These are phyloP conservation scores for Selenia dentaria DNA, from an alignment of 2,888 invertebrate genomes.

Conservation along the genomic window DNA sequence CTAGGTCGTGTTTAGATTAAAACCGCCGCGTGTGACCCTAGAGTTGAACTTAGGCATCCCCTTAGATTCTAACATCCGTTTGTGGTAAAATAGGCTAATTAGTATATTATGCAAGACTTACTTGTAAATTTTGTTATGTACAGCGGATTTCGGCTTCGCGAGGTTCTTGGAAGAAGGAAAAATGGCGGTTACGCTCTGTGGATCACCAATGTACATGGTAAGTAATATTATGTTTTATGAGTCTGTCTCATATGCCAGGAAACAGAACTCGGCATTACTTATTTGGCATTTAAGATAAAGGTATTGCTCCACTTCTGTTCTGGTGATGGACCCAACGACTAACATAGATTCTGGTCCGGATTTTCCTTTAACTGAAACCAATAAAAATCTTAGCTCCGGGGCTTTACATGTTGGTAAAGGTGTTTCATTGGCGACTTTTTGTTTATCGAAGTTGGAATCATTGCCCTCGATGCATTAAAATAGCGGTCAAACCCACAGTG, in stretches of 20 bases:
- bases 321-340: too few relatives aligned
- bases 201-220: constrained; percentile 99
- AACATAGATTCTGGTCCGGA: too few relatives aligned
- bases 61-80: not conserved
- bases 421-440: too few relatives aligned
- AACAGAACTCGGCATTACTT: too few relatives aligned
- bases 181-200: constrained; percentile 99
- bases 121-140: constrained; percentile 45
- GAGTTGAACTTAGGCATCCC: constrained; percentile 1
- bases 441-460: not conserved
- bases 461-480: constrained; percentile 13
- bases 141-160: constrained; percentile 99
- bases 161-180: constrained; percentile 99
- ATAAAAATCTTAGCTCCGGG: too few relatives aligned
- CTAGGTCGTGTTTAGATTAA: constrained; percentile 9
- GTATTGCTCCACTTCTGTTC: too few relatives aligned
- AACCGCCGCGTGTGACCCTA: constrained; percentile 7
- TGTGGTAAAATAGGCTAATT: not conserved
- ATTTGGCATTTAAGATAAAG: too few relatives aligned
- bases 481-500: constrained; percentile 2
- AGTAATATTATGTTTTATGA: too few relatives aligned
- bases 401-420: too few relatives aligned
- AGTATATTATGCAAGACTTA: not conserved
- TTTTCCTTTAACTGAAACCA: too few relatives aligned
- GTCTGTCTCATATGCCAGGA: too few relatives aligned